Base-by-base conservation (phyloP, 1,140 invertebrate genomes). In the Cephus cinctus region DNA sequence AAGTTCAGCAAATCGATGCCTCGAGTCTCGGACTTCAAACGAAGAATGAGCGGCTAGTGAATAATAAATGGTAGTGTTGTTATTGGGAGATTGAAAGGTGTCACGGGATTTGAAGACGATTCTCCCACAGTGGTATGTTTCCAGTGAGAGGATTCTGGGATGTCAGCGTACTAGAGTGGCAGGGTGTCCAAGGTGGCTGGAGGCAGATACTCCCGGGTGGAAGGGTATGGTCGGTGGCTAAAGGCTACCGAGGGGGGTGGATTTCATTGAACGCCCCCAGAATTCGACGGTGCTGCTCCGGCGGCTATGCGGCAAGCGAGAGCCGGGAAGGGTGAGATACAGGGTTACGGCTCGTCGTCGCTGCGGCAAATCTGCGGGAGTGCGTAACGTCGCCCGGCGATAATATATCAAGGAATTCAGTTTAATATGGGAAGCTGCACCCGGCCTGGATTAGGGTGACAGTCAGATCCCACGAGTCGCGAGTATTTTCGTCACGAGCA, bases 261-360 rank as follows among this genome's bases (percentile, higher is more conserved):
- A 60, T 66, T 62, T 65, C 65, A 71, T 71, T 61, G 70, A 73
- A 72, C 61, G 58, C 43, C 32, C 47, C 54, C 56, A 57, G 66
- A 71, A 71, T 60, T 65, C 57, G 55, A 61, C 56, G 55, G 69
- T 70, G 69, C 66, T 70, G 69, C 69, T 58, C 34, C 60, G 38
- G 55, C 44, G 54, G 47, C 56, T 65, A 59, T 63, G 64, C 65
- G 59, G 54, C 55, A 60, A 42, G 48, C 51, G 50, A 47, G 58
- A 58, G 59, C 25, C 52, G 54, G 57, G 61, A 54, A 57, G 47
- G 44, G 46, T 50, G 43, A 58, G 49, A 59, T 22, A 42, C 30
- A 9, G 41, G 21, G 42, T 34, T 51, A 57, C 54, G 55, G 52
- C 55, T 57, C 53, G 57, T 63, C 51, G 53, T 57, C 61, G 61